A percentile compares a stretch with the other conserved stretches of the same genome.
Conservation (phyloP, 2,888 invertebrate species). For the Drosophila paramelanica region DNA sequence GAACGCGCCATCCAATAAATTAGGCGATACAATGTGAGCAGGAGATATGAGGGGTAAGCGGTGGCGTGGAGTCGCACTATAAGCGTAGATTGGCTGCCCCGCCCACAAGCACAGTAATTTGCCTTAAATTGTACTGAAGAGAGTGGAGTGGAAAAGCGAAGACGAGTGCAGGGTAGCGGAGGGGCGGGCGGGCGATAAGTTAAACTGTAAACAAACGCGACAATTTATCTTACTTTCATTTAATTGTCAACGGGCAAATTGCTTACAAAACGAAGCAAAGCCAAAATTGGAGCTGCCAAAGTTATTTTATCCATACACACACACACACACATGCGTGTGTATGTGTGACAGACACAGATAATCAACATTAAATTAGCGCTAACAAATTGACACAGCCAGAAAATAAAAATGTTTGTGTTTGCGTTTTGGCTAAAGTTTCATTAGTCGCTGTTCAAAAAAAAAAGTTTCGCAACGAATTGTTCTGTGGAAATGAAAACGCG, state of each 20-base stretch:
- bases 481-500: conserved; percentile 16
- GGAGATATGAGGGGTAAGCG: too few relatives aligned
- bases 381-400: conserved; percentile 67
- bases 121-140: conserved; percentile 63
- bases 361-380: conserved; percentile 75
- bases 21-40: conserved; percentile 55
- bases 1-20: conserved; percentile 61
- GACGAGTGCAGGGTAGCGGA: background rate
- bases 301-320: conserved; percentile 33
- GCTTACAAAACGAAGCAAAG: conserved; percentile 64
- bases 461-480: conserved; percentile 15
- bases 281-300: conserved; percentile 48
- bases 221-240: conserved; percentile 82
- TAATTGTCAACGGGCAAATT: conserved; percentile 80
- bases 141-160: conserved; percentile 20
- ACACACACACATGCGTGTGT: background rate
- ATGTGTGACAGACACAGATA: conserved; percentile 50
- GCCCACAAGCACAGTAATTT: conserved; percentile 23
- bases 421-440: conserved; percentile 9
- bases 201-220: conserved; percentile 80
- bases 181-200: conserved; percentile 45
- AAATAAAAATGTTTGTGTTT: conserved; percentile 25
- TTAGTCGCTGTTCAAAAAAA: conserved; percentile 28
- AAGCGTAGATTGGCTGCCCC: conserved; percentile 53
- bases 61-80: conserved; percentile 19